phyloP scores from a whole-genome alignment of 2,113 vertebrate genomes.

The Sula dactylatra region DNA sequence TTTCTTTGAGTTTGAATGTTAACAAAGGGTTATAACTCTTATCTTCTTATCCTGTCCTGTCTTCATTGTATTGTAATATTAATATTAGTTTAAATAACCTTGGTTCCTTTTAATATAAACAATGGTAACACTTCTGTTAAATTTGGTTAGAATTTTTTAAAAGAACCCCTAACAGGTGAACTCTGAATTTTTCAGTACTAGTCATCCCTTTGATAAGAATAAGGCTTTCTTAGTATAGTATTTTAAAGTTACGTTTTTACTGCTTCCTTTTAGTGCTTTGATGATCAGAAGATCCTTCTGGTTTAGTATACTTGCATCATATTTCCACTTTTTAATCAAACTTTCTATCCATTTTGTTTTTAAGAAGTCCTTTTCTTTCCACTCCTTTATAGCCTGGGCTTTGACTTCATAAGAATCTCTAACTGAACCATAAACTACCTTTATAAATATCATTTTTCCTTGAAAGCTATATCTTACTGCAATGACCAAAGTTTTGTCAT shows the following conservation, averaged over 20 bases:
- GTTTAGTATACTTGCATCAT: not conserved
- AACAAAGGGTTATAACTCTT: not conserved
- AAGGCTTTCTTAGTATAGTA: not conserved
- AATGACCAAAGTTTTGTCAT: constrained; percentile 68
- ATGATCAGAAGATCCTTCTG: not conserved
- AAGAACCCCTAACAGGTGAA: not conserved
- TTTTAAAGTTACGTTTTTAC: not conserved
- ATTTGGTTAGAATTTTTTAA: not conserved
- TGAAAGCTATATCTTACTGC: constrained; percentile 63
- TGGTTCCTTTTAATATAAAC: not conserved
- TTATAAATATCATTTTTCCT: constrained; percentile 66
- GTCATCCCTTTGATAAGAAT: not conserved
- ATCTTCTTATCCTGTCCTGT: not conserved
- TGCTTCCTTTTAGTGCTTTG: not conserved
- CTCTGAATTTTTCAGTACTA: not conserved
- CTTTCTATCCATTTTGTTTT: constrained; percentile 6
- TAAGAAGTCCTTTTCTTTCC: not conserved
- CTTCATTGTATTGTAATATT: not conserved
- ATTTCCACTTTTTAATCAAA: constrained; percentile 4
- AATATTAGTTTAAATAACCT: not conserved
- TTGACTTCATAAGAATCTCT: constrained; percentile 43
- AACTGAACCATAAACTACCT: constrained; percentile 60
- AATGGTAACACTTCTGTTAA: not conserved
- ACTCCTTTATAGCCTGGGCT: not conserved
- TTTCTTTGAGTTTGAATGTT: not conserved